These are phyloP conservation scores for Leptobrachium ailaonicum DNA, from an alignment of 2,113 vertebrate genomes.

Conservation along the genomic window DNA sequence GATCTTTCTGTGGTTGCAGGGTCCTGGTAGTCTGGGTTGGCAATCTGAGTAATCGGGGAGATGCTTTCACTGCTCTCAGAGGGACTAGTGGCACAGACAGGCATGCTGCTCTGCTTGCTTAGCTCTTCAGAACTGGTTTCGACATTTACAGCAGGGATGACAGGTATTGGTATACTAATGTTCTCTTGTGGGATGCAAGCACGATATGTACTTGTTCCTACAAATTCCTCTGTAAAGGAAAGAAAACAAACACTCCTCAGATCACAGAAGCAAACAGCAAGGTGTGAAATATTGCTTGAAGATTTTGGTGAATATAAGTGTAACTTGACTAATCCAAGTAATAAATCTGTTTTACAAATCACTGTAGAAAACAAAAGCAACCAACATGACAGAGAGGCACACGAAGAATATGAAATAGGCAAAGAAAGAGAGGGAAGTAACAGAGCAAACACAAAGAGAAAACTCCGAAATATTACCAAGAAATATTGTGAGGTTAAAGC, in stretches of 20 bases:
- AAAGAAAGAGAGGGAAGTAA: too few species aligned
- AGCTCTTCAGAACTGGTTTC: slow-evolving; percentile 33
- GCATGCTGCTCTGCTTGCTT: slow-evolving; percentile 54
- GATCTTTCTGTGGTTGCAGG: slow-evolving; percentile 48
- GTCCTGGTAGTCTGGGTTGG: slow-evolving; percentile 61
- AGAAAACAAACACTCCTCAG: background rate
- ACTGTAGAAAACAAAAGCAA: too few species aligned
- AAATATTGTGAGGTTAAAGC: too few species aligned
- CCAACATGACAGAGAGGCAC: too few species aligned
- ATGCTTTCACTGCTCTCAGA: slow-evolving; percentile 89
- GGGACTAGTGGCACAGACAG: slow-evolving; percentile 54
- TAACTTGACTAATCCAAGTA: too few species aligned
- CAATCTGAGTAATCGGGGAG: slow-evolving; percentile 87
- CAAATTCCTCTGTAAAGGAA: slow-evolving; percentile 76
- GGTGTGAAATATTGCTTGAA: too few species aligned
- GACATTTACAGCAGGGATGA: slow-evolving; percentile 51
- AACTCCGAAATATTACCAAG: too few species aligned
- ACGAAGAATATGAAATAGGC: too few species aligned
- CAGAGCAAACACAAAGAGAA: too few species aligned
- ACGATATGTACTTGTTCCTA: slow-evolving; percentile 70
- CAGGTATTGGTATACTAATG: slow-evolving; percentile 45
- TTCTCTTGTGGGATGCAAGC: slow-evolving; percentile 62
- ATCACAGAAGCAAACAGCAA: too few species aligned
- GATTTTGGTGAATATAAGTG: too few species aligned
- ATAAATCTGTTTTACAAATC: too few species aligned